Conservation (phyloP, 2,888 invertebrate species). For the Aromia moschata region DNA sequence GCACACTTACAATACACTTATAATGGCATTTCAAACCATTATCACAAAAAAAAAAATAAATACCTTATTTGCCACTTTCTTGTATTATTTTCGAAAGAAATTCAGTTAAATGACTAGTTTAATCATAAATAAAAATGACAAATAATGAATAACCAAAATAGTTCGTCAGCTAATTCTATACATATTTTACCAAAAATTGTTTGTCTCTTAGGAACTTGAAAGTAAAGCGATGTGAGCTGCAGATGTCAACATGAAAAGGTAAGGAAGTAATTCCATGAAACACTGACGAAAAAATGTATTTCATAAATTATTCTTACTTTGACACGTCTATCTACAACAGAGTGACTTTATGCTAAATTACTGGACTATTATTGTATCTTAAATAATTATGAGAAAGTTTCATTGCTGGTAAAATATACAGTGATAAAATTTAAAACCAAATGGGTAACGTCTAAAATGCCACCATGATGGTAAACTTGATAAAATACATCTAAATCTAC, state of each 20-base stretch:
- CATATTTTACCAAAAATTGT: conserved; percentile 8
- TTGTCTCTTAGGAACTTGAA: conserved; percentile 40
- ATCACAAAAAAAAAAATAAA: conserved; percentile 53
- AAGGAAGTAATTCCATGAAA: neutral
- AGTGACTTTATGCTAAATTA: neutral
- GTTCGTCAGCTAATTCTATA: conserved; percentile 17
- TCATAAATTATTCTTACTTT: neutral
- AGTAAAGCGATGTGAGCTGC: conserved; percentile 26
- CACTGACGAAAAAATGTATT: neutral
- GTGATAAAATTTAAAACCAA: conserved; percentile 24
- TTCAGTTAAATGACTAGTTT: conserved; percentile 37
- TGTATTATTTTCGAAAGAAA: conserved; percentile 30
- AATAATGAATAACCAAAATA: conserved; percentile 35
- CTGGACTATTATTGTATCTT: neutral
- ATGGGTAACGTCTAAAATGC: conserved; percentile 53
- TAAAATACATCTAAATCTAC: conserved; percentile 54
- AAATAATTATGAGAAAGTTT: neutral
- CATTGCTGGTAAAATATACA: conserved; percentile 3
- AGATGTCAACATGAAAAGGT: neutral
- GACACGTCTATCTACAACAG: neutral
- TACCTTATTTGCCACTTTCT: conserved; percentile 47
- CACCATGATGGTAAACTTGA: conserved; percentile 50
- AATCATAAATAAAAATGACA: conserved; percentile 37
- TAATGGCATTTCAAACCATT: conserved; percentile 61
- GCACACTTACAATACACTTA: conserved; percentile 60